Conservation (phyloP, 2,888 invertebrate genomes). For the Notodonta dromedarius region DNA sequence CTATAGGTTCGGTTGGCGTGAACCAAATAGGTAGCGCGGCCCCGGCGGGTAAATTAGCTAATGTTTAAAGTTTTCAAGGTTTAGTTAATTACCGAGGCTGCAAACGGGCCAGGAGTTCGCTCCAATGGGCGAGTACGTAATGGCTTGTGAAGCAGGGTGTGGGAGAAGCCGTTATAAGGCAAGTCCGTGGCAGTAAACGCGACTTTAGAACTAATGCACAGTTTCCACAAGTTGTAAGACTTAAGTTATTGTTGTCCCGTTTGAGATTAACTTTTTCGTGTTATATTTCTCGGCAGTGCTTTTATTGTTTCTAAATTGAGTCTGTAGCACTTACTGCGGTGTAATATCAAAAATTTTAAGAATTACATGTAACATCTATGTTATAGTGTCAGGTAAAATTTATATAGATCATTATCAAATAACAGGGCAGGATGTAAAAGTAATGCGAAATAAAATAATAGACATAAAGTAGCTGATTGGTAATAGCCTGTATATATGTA, state of each 20-base stretch:
- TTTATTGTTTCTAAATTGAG: slow-evolving; percentile 52
- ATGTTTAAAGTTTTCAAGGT: slow-evolving; percentile 69
- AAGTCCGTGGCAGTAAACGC: slow-evolving; percentile 42
- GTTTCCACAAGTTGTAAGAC: slow-evolving; percentile 45
- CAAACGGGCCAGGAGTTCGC: slow-evolving; percentile 48
- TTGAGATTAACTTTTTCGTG: slow-evolving; percentile 37
- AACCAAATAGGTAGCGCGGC: slow-evolving; percentile 37
- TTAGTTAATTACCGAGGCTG: slow-evolving; percentile 67
- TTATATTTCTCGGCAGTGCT: too few relatives aligned
- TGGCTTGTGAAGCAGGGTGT: slow-evolving; percentile 57
- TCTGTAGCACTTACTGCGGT: slow-evolving; percentile 42
- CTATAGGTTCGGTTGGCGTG: slow-evolving; percentile 15
- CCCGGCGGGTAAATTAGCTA: slow-evolving; percentile 60
- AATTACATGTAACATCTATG: too few relatives aligned
- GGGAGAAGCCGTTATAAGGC: slow-evolving; percentile 39
- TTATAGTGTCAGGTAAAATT: too few relatives aligned
- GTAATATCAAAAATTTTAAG: slow-evolving; percentile 15
- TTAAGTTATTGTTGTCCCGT: slow-evolving; percentile 45
- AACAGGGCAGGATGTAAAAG: too few relatives aligned
- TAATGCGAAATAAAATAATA: too few relatives aligned
- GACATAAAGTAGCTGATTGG: too few relatives aligned
- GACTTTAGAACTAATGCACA: slow-evolving; percentile 51
- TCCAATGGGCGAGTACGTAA: slow-evolving; percentile 58
- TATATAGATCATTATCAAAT: too few relatives aligned
- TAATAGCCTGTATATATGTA: too few relatives aligned